Percentiles rank a stretch among this genome's conserved stretches.
These are phyloP conservation scores for Mya arenaria DNA, from an alignment of 1,140 invertebrate genomes.

Conservation along the genomic window DNA sequence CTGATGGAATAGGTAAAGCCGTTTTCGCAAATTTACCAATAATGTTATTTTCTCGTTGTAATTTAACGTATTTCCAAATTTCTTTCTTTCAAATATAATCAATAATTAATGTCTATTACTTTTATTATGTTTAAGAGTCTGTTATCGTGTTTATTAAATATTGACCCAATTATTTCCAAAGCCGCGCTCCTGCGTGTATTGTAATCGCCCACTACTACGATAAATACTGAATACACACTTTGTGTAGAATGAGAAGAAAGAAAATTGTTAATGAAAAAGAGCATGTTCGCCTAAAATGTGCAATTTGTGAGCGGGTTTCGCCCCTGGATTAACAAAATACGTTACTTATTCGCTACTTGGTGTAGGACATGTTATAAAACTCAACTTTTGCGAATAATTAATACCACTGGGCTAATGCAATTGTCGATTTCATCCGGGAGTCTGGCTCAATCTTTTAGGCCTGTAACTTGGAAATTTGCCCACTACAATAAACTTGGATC, in stretches of 20 bases:
- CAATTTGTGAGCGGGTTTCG: conserved; percentile 26
- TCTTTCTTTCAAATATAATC: too few relatives aligned
- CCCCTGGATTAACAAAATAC: background rate
- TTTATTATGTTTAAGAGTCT: too few relatives aligned
- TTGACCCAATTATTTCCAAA: conserved; percentile 29
- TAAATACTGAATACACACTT: conserved; percentile 48
- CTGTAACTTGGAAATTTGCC: background rate
- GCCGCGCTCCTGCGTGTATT: conserved; percentile 11
- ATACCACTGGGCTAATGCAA: background rate
- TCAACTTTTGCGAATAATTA: background rate
- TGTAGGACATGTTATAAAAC: too few relatives aligned
- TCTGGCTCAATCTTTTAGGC: background rate
- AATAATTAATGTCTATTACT: too few relatives aligned
- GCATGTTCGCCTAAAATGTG: background rate
- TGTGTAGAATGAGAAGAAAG: conserved; percentile 47
- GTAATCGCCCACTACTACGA: conserved; percentile 48
- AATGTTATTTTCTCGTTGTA: too few relatives aligned
- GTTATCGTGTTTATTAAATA: too few relatives aligned
- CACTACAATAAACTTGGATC: background rate
- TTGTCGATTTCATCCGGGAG: background rate
- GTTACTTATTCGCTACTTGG: too few relatives aligned
- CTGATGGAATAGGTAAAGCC: too few relatives aligned
- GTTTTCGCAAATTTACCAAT: too few relatives aligned
- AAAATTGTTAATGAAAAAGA: conserved; percentile 27
- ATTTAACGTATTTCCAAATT: too few relatives aligned